These are phyloP conservation scores for Struthio camelus DNA, from an alignment of 2,113 vertebrate genomes.

Conservation along the genomic window DNA sequence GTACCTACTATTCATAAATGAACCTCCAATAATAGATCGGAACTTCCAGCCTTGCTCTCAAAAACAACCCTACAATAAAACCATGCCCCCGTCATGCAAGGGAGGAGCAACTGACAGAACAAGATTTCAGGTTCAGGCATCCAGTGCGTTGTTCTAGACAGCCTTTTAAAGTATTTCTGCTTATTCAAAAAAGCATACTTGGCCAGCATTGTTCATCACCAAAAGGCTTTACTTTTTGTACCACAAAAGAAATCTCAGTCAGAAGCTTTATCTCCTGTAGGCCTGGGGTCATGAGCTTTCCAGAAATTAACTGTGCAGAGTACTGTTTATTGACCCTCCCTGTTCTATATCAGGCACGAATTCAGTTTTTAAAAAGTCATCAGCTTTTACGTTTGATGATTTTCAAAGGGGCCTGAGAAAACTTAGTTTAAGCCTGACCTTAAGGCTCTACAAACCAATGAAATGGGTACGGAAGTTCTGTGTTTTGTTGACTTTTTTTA, in stretches of 20 bases:
- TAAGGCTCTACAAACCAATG: background rate
- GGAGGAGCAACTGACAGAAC: background rate
- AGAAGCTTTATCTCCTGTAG: background rate
- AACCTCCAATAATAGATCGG: rapidly evolving
- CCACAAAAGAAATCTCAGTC: background rate
- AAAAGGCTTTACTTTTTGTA: background rate
- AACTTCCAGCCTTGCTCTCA: background rate
- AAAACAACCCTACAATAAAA: background rate
- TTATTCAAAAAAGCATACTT: background rate
- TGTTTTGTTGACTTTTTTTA: background rate
- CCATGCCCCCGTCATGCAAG: rapidly evolving
- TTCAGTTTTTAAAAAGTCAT: background rate
- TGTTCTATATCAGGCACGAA: background rate
- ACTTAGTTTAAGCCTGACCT: background rate
- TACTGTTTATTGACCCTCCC: background rate
- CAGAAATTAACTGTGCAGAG: background rate
- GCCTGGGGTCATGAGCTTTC: background rate
- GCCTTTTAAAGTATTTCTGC: background rate
- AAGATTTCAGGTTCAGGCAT: background rate
- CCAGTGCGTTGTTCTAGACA: background rate
- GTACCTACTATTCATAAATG: background rate
- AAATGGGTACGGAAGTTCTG: background rate
- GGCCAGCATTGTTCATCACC: background rate
- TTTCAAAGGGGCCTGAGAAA: background rate
- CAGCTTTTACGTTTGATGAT: background rate